A percentile compares a stretch with the other conserved stretches of the same genome.
phyloP scores from a whole-genome alignment of 2,797 vertebrate genomes.

The Eidolon dupreanum region DNA sequence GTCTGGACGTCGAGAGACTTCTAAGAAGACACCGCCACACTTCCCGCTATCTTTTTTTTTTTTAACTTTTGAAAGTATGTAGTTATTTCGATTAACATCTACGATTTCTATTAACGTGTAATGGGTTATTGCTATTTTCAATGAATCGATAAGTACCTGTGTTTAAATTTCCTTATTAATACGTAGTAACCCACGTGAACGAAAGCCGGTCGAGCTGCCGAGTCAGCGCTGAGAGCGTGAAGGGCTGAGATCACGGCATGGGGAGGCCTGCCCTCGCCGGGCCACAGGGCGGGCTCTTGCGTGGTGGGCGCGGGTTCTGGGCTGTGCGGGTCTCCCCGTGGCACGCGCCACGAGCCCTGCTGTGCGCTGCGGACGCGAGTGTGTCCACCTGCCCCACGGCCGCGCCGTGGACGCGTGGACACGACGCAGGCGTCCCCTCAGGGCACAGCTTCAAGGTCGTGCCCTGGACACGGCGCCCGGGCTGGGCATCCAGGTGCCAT shows the following conservation, averaged over 20 bases:
- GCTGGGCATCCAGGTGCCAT: neutral
- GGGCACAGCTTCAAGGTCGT: neutral
- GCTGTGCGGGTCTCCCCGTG: no score
- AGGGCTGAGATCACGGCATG: no score
- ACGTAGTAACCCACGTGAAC: neutral
- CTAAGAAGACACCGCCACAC: neutral
- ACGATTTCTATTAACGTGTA: neutral
- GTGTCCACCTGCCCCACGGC: neutral
- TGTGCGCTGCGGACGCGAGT: no score
- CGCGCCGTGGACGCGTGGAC: neutral
- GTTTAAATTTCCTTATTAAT: neutral
- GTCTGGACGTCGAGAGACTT: neutral
- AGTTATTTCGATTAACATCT: neutral
- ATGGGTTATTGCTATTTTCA: neutral
- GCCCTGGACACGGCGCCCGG: neutral
- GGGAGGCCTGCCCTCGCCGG: no score
- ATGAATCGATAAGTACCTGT: neutral
- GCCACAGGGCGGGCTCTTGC: no score
- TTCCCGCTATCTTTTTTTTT: neutral
- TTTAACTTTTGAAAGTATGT: neutral
- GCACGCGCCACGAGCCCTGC: no score
- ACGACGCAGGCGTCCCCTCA: neutral
- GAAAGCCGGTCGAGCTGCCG: neutral
- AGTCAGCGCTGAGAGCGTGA: fast-evolving
- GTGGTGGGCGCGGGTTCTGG: no score